Evolutionary conservation across 2,113 vertebrate genomes (phyloP).

Genomic region (Erinaceus europaeus): DNA sequence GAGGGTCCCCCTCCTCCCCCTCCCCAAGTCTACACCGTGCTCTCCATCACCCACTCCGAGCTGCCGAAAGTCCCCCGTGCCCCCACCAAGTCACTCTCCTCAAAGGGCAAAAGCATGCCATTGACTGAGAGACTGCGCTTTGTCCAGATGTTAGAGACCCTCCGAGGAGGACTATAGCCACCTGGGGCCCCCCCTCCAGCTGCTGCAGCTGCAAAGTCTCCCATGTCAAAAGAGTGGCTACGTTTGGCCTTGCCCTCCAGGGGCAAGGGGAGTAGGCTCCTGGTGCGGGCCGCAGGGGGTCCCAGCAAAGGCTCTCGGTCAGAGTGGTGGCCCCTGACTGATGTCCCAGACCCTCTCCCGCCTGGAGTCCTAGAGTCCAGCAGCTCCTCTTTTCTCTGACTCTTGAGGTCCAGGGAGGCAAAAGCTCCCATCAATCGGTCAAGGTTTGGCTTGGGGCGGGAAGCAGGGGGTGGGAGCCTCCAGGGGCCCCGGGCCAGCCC

Average conservation of each 20-base stretch:
- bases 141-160: slow-evolving; percentile 97
- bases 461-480: slow-evolving; percentile 80
- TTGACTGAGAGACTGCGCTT: slow-evolving; percentile 98
- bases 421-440: slow-evolving; percentile 97
- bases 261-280: slow-evolving; percentile 91
- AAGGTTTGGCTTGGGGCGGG: slow-evolving; percentile 90
- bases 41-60: slow-evolving; percentile 99
- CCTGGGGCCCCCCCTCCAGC: not conserved
- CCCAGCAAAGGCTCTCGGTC: slow-evolving; percentile 97
- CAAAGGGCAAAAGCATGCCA: slow-evolving; percentile 93
- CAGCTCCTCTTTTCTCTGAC: slow-evolving; percentile 86
- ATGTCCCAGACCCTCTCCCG: slow-evolving; percentile 65
- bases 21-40: slow-evolving; percentile 90
- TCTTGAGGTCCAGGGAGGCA: slow-evolving; percentile 93
- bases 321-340: slow-evolving; percentile 79
- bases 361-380: slow-evolving; percentile 86
- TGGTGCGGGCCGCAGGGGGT: slow-evolving; percentile 87
- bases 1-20: not conserved
- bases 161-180: slow-evolving; percentile 90
- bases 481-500: slow-evolving; percentile 88
- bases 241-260: slow-evolving; percentile 94
- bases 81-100: slow-evolving; percentile 84
- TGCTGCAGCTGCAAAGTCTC: slow-evolving; percentile 86
- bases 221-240: slow-evolving; percentile 98
- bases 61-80: slow-evolving; percentile 88